Evolutionary conservation across 2,113 vertebrate genomes (phyloP).

Genomic region (Alethe diademata): DNA sequence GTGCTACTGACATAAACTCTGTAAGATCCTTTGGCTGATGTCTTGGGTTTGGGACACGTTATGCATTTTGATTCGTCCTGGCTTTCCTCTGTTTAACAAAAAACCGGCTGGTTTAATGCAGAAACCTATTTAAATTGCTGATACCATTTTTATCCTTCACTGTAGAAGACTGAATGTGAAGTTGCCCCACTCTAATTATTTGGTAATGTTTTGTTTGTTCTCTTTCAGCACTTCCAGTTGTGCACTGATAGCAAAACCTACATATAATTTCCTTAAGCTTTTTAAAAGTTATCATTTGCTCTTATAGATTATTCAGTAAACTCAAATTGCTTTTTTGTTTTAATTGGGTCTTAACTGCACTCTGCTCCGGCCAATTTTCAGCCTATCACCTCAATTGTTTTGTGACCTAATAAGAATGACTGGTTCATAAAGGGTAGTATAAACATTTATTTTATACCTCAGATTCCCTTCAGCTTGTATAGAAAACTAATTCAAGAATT

Average conservation of each 20-base stretch:
- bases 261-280: not conserved
- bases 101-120: not conserved
- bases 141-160: not conserved
- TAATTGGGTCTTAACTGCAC: slow-evolving; percentile 5
- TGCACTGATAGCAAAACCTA: not conserved
- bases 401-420: not conserved
- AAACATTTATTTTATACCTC: slow-evolving; percentile 16
- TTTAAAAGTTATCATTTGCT: slow-evolving; percentile 11
- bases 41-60: not conserved
- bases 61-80: not conserved
- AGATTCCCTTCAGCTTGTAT: not conserved
- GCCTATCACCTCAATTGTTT: not conserved
- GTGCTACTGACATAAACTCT: not conserved
- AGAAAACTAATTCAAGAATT: not conserved
- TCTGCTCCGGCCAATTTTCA: slow-evolving; percentile 8
- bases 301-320: slow-evolving; percentile 1
- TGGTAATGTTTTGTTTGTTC: not conserved
- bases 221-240: not conserved
- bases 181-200: not conserved
- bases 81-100: not conserved
- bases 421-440: not conserved
- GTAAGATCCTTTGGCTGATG: not conserved
- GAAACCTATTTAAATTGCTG: not conserved
- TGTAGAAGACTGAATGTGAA: not conserved
- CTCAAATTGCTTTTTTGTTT: slow-evolving; percentile 27